phyloP scores from a whole-genome alignment of 2,888 invertebrate species.

The Acanthosepion esculentum region DNA sequence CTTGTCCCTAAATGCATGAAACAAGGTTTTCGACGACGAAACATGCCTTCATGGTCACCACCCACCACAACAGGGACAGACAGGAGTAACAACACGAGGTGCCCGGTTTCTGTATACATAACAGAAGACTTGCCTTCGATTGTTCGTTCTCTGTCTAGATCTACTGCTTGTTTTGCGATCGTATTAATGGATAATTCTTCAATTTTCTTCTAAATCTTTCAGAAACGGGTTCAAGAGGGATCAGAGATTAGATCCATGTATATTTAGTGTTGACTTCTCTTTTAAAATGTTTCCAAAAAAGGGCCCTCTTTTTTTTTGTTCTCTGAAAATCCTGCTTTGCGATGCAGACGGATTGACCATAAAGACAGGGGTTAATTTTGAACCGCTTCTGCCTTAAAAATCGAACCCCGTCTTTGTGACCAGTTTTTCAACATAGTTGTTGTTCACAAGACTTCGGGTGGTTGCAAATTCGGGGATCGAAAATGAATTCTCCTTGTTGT shows the following conservation, averaged over 20 bases:
- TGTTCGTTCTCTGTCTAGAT: no score
- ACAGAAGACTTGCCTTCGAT: neutral
- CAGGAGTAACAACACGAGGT: neutral
- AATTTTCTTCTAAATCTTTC: neutral
- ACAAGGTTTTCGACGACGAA: neutral
- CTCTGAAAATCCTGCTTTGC: neutral
- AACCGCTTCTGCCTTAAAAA: neutral
- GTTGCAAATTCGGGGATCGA: slow-evolving; percentile 33
- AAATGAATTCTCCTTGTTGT: neutral
- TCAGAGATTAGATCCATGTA: neutral
- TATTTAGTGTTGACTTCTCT: neutral
- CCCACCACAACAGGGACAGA: neutral
- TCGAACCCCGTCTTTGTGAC: neutral
- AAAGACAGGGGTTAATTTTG: neutral
- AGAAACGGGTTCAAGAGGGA: neutral
- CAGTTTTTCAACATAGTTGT: neutral
- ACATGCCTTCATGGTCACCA: slow-evolving; percentile 38
- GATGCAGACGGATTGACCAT: neutral
- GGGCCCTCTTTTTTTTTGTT: neutral
- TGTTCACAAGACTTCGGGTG: neutral
- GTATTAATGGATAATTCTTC: neutral
- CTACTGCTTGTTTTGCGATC: neutral
- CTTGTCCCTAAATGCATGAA: neutral
- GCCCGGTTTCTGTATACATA: neutral
- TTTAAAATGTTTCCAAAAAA: neutral